Evolutionary conservation across 2,888 invertebrate species (phyloP), one percentile per base, ranked within the genome.

Genomic region (Lithophane ornitopus): DNA sequence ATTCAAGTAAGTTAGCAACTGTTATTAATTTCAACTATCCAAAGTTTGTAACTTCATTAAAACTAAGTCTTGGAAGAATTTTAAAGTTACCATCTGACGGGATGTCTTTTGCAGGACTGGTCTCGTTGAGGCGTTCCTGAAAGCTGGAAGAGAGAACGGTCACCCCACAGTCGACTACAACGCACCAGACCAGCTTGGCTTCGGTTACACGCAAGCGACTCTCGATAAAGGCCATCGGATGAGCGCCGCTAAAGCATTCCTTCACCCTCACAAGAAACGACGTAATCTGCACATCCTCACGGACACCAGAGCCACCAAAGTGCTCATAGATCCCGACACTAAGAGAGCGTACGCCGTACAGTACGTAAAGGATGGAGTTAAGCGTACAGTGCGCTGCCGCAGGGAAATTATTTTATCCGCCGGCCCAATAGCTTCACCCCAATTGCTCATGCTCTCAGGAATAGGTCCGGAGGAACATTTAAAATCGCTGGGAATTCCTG

Each of bases 381-480:
- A 92, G 63, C 93, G 94, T 67, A 95, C 93, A 22, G 97, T 97
- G 0, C 95, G 95, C n/a, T 98, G 98, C 9, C 97, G 97, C 61
- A 98, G 98, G 89, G 99, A 99, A 95, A 97, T 99, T 0, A 98
- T 99, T 79, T 90, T 99, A 34, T 98, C 98, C 16, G 98, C 98
- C 0, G 99, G 99, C 1, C 97, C 99, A 1, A 97, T 99, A 81
- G 98, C 98, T 88, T 98, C 98, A 0, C 99, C 99, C 0, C 99
- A 99, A 92, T 91, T 99, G 26, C 97, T 99, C n/a, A 98, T 99
- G 98, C 93, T 99, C 3, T 99, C 99, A 9, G 99, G 99, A 19
- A 91, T 97, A 22, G 97, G 97, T 0, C 97, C 97, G 0, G 92
- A 93, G 77, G 94, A 97, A 79, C 97, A 98, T 89, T 94, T 98